Evolutionary conservation across 2,888 invertebrate species (phyloP), one percentile per base, ranked within the genome.

Genomic region (Drosophila ezoana): DNA sequence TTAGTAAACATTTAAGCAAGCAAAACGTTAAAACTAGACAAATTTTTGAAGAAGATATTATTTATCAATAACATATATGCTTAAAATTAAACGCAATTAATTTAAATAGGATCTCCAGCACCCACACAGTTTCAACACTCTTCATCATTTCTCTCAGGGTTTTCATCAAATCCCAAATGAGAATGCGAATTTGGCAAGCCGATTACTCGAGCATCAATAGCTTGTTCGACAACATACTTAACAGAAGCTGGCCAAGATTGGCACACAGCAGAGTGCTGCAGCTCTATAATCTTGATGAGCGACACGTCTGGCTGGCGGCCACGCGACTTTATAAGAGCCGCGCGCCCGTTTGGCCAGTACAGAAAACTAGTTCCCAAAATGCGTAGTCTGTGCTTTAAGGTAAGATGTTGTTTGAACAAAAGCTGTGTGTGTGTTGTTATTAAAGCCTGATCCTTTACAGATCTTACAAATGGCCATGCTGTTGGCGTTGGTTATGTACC

Each of bases 241-340:
- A 69, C 76, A 67, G 70, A 62, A 63, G 65, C 76, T 62, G 61
- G 28, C 13, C 43, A 53, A 75, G 75, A 68, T 76, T 75, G 59
- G n/a, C 40, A n/a, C 35, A 48, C 28, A 10, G 8, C 35, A 20
- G 10, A 45, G 45, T 14, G 18, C 18, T 48, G 32, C 28, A 43
- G 43, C 43, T 59, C 33, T 47, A 37, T 52, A 87, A 83, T 83
- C 83, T 74, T 77, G 87, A 83, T 83, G 62, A 60, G 72, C 45
- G 67, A 61, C 83, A 83, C 83, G 83, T 83, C 44, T 74, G 43
- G 41, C 9, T 67, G 76, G 54, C 63, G 47, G 67, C 77, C 81
- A 79, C 62, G 79, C 70, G 81, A 81, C 87, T 60, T 82, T 83
- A 83, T 81, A 83, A 86, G 81, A 79, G 74, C 81, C 52, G 64